Conservation (phyloP, 2,113 vertebrate species). For the Sinocyclocheilus rhinocerous region DNA sequence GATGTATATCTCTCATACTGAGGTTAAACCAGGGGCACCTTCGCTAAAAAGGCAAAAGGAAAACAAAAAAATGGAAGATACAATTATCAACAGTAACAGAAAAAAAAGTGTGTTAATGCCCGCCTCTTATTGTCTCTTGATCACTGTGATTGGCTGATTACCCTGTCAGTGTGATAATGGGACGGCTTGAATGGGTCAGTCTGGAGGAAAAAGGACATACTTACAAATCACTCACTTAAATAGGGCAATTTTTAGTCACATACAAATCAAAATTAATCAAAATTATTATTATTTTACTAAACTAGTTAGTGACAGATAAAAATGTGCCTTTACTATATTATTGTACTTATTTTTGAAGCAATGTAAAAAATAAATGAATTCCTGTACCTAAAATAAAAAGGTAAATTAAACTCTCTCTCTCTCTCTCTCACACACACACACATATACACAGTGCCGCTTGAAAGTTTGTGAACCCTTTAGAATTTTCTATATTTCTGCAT, state of each 20-base stretch:
- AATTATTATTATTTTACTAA: no score
- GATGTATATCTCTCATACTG: neutral
- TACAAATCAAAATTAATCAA: neutral
- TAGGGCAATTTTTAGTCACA: neutral
- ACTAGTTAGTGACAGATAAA: no score
- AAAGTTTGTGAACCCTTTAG: no score
- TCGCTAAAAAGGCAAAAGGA: neutral
- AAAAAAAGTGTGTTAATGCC: neutral
- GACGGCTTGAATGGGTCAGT: neutral
- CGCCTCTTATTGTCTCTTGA: neutral
- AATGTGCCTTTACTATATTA: no score
- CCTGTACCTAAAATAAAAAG: no score
- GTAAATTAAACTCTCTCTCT: no score
- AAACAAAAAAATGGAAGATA: neutral
- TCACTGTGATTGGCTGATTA: neutral
- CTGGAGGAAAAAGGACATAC: neutral
- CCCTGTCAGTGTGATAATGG: neutral
- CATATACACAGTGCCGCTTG: no score
- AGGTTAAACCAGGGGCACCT: slow-evolving; percentile 17
- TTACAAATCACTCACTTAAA: neutral
- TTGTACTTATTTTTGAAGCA: no score
- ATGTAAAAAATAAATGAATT: no score
- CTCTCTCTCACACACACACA: no score
- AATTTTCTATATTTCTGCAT: no score
- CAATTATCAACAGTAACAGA: neutral